Evolutionary conservation across 1,140 invertebrate genomes (phyloP).

Genomic region (Aphis gossypii): DNA sequence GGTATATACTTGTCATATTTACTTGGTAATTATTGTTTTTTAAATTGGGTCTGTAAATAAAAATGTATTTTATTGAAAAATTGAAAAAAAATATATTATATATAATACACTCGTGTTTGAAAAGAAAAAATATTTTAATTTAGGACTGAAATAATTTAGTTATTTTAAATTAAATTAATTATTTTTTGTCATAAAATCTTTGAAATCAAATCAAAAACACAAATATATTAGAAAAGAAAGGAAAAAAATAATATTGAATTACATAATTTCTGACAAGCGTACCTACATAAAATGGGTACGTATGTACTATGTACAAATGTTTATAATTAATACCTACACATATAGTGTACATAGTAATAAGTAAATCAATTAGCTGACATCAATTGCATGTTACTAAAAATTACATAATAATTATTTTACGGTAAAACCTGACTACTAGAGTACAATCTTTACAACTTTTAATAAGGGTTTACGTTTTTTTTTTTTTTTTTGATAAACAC

Average conservation of each 20-base stretch:
- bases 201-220: background rate
- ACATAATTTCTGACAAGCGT: background rate
- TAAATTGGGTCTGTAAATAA: background rate
- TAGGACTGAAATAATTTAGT: background rate
- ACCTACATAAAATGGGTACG: background rate
- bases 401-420: conserved; percentile 16
- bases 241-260: background rate
- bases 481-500: background rate
- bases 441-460: background rate
- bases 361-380: conserved; percentile 19
- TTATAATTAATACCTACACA: conserved; percentile 1
- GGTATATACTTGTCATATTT: background rate
- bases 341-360: background rate
- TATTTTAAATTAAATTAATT: background rate
- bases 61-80: background rate
- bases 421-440: background rate
- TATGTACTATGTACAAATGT: background rate
- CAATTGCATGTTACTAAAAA: background rate
- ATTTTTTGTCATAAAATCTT: background rate
- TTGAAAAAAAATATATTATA: background rate
- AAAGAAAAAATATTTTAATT: background rate
- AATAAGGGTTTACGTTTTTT: background rate
- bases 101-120: background rate
- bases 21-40: background rate
- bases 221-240: background rate